Evolutionary conservation across 1,140 invertebrate species (phyloP).

Genomic region (Hetaerina americana): DNA sequence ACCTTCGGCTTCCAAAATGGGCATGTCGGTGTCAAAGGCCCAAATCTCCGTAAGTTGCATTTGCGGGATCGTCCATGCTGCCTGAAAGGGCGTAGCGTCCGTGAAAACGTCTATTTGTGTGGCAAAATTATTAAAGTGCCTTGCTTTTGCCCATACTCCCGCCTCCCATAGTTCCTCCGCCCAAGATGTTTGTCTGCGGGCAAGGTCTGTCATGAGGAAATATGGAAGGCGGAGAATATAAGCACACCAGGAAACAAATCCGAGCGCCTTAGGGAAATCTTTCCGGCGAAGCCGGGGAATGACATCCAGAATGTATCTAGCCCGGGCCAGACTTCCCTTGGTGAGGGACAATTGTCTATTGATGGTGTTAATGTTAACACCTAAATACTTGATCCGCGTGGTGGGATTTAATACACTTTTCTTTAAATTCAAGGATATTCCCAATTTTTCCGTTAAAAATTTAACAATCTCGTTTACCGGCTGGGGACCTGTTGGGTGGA

Average conservation of each 20-base stretch:
- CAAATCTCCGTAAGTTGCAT: not conserved
- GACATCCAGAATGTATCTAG: not conserved
- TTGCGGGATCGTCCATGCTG: not conserved
- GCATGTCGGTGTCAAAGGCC: not conserved
- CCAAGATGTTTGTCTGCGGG: not conserved
- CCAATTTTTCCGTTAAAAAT: not conserved
- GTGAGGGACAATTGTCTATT: not conserved
- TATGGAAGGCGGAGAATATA: not conserved
- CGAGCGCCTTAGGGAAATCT: not conserved
- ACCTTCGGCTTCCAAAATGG: not conserved
- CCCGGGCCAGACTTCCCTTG: not conserved
- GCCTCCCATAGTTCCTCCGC: not conserved
- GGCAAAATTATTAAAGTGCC: not conserved
- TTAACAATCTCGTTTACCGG: not conserved
- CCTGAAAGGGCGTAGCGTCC: not conserved
- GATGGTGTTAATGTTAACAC: not conserved
- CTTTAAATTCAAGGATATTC: not conserved
- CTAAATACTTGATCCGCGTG: not conserved
- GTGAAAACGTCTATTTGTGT: not conserved
- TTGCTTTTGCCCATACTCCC: not conserved
- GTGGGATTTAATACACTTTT: not conserved
- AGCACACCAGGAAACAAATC: not conserved
- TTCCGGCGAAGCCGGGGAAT: not conserved
- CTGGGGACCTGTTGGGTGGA: not conserved
- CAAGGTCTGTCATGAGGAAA: not conserved